Evolutionary conservation across 2,113 vertebrate genomes (phyloP).

Genomic region (Aptenodytes forsteri): DNA sequence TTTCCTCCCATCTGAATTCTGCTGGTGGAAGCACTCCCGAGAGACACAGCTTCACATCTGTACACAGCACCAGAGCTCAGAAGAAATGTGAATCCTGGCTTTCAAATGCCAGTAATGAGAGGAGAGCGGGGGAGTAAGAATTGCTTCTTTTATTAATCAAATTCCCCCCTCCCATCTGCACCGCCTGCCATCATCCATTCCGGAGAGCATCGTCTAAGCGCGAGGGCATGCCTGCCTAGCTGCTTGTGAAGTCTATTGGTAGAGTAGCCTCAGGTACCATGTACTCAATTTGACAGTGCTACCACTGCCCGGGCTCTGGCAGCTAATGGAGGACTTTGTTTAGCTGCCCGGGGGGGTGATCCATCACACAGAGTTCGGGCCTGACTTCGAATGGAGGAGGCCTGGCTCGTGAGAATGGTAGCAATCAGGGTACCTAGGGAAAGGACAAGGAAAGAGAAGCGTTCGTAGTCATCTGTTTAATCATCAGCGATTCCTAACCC

Average conservation of each 20-base stretch:
- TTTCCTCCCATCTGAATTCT: slow-evolving; percentile 26
- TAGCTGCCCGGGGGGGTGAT: neutral
- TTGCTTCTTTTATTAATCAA: neutral
- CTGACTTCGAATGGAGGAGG: neutral
- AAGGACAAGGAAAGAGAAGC: neutral
- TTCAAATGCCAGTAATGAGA: slow-evolving; percentile 24
- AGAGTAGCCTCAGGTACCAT: neutral
- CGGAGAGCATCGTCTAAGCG: fast-evolving
- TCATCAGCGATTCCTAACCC: neutral
- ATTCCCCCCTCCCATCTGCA: neutral
- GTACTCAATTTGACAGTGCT: neutral
- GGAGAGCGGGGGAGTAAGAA: slow-evolving; percentile 21
- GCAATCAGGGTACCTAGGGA: neutral
- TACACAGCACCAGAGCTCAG: neutral
- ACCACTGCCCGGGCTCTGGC: neutral
- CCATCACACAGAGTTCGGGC: neutral
- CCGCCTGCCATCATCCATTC: neutral
- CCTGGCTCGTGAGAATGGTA: neutral
- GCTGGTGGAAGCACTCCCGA: neutral
- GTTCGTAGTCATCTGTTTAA: fast-evolving
- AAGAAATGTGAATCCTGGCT: neutral
- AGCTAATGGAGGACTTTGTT: neutral
- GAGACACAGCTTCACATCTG: slow-evolving; percentile 22
- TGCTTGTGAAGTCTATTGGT: neutral
- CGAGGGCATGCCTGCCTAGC: neutral